A percentile compares a stretch with the other conserved stretches of the same genome.
These are phyloP conservation scores for Pomatorhinus ruficollis DNA, from an alignment of 2,113 vertebrate genomes.

Conservation along the genomic window DNA sequence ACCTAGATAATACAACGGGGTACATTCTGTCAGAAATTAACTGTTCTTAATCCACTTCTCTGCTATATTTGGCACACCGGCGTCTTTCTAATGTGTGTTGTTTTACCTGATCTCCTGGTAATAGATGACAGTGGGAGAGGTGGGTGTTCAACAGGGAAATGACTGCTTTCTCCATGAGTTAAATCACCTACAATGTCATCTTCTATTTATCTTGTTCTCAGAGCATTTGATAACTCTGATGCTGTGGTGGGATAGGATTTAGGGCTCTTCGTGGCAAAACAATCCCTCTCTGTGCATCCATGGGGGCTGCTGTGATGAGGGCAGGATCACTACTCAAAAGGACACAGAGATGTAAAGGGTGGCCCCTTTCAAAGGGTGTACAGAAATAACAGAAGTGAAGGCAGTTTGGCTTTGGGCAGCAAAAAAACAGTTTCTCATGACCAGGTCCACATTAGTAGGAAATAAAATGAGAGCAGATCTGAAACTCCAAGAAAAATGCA, in stretches of 20 bases:
- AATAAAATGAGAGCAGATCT: background rate
- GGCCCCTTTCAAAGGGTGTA: background rate
- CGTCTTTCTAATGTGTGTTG: background rate
- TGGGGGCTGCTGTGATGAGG: background rate
- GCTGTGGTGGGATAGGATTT: background rate
- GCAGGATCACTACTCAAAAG: background rate
- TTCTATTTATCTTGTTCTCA: background rate
- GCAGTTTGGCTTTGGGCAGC: background rate
- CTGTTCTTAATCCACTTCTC: slow-evolving; percentile 41
- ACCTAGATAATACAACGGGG: slow-evolving; percentile 49
- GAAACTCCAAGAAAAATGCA: background rate
- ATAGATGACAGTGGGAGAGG: background rate
- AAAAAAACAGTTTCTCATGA: background rate
- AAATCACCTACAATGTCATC: background rate
- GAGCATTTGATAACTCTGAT: fast-evolving
- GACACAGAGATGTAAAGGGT: fast-evolving
- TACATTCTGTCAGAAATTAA: slow-evolving; percentile 41
- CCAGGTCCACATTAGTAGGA: background rate
- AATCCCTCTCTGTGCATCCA: background rate
- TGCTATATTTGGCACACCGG: slow-evolving; percentile 9
- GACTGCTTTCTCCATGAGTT: background rate
- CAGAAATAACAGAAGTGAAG: background rate
- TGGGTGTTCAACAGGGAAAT: background rate
- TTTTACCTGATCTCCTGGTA: background rate
- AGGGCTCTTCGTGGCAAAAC: background rate